Evolutionary conservation across 2,888 invertebrate species (phyloP), one percentile per base, ranked within the genome.

Genomic region (Tenthredo livida): DNA sequence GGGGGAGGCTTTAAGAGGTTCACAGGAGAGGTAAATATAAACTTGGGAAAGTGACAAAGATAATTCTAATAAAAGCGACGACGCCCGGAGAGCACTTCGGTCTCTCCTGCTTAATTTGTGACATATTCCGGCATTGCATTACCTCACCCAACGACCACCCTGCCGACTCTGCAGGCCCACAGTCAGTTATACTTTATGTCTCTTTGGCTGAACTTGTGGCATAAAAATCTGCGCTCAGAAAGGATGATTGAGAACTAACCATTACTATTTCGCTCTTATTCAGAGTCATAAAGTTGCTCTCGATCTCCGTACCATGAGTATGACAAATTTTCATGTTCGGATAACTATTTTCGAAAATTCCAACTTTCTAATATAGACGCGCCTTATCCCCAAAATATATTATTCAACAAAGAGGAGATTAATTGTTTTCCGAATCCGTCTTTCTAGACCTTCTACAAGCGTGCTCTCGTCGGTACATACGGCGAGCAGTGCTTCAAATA

Each of bases 1-100:
- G 87, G 88, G 88, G 87, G 87, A 86, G 88, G 90, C 90, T 92
- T 92, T 92, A 92, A 92, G 93, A 92, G 92, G 91, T 92, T 91
- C 91, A 89, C 91, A 88, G 88, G 89, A 91, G 91, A 90, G 93
- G 92, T 92, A 93, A 93, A 93, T 93, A 93, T 93, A 93, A 93
- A 93, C 93, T 93, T 92, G 92, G 90, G 91, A 91, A 92, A 92
- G 91, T 91, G 92, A 93, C 93, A 92, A 93, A 93, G 93, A 93
- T 93, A 93, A 93, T 93, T 93, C 93, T 93, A 93, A 93, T 93
- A 93, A 93, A 93, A 93, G 92, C 92, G 90, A 90, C 90, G 90
- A 91, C 89, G 89, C 89, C 86, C 89, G 88, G 89, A 90, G 90
- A 92, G 92, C 90, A 92, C 91, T 92, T 90, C 87, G 77, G 85